A percentile compares a stretch with the other conserved stretches of the same genome.
Conservation (phyloP, 2,888 invertebrate species). For the Cephus runcator region DNA sequence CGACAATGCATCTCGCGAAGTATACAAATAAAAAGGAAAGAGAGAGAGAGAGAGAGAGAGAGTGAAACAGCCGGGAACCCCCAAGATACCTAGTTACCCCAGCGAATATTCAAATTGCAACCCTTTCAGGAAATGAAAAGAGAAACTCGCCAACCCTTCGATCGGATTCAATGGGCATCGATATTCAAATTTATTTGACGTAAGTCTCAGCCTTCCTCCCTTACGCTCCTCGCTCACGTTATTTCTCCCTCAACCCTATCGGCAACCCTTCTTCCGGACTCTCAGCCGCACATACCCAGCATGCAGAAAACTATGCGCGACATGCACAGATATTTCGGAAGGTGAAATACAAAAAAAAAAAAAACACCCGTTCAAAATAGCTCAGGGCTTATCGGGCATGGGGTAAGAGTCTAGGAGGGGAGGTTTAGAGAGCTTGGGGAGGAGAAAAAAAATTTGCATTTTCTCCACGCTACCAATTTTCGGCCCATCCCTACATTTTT, state of each 20-base stretch:
- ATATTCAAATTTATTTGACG: slow-evolving; percentile 66
- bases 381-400: background rate
- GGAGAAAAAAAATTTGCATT: slow-evolving; percentile 52
- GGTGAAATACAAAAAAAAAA: slow-evolving; percentile 1
- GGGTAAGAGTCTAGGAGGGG: background rate
- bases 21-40: slow-evolving; percentile 59
- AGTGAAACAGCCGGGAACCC: slow-evolving; percentile 31
- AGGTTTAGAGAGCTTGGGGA: background rate
- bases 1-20: slow-evolving; percentile 57
- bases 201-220: slow-evolving; percentile 41
- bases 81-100: slow-evolving; percentile 63
- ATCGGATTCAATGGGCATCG: slow-evolving; percentile 66
- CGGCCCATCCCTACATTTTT: background rate
- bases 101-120: slow-evolving; percentile 65
- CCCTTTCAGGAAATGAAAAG: slow-evolving; percentile 51
- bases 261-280: slow-evolving; percentile 3
- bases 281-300: background rate
- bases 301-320: background rate
- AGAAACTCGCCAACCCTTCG: slow-evolving; percentile 60
- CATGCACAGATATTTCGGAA: background rate
- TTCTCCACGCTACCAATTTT: slow-evolving; percentile 31
- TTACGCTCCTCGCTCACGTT: slow-evolving; percentile 29
- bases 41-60: slow-evolving; percentile 24
- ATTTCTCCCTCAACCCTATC: slow-evolving; percentile 26
- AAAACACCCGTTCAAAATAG: slow-evolving; percentile 29